These are phyloP conservation scores for Ginglymostoma cirratum DNA, from an alignment of 2,113 vertebrate species.

Conservation along the genomic window DNA sequence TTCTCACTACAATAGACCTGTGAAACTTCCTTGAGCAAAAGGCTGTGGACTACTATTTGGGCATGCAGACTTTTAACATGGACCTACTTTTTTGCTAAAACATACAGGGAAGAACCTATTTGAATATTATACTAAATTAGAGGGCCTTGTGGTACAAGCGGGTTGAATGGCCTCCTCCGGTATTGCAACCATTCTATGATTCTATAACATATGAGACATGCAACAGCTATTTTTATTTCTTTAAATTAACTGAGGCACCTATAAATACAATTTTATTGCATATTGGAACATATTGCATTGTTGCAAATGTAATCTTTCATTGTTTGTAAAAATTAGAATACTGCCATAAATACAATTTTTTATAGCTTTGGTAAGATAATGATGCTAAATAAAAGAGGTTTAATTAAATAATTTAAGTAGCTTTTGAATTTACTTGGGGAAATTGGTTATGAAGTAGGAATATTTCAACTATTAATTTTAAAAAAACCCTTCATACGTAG, in stretches of 20 bases:
- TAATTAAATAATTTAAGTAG: neutral
- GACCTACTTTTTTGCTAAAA: neutral
- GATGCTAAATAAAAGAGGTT: neutral
- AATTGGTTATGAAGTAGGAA: neutral
- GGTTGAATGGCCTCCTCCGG: neutral
- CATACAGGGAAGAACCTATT: neutral
- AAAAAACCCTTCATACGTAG: neutral
- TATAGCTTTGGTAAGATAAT: neutral
- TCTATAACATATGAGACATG: neutral
- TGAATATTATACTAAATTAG: neutral
- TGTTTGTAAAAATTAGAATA: neutral
- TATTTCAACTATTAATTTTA: neutral
- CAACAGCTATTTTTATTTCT: neutral
- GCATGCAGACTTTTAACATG: neutral
- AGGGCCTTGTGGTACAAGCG: neutral
- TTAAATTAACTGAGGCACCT: neutral
- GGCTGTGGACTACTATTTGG: neutral
- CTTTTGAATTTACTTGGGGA: neutral
- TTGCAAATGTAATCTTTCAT: neutral
- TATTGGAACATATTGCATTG: neutral
- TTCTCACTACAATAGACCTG: neutral
- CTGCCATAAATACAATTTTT: neutral
- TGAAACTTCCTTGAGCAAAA: neutral
- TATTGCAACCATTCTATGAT: neutral
- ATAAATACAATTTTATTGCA: neutral